Conservation (phyloP, 2,888 invertebrate genomes). For the Drosophila lacicola region DNA sequence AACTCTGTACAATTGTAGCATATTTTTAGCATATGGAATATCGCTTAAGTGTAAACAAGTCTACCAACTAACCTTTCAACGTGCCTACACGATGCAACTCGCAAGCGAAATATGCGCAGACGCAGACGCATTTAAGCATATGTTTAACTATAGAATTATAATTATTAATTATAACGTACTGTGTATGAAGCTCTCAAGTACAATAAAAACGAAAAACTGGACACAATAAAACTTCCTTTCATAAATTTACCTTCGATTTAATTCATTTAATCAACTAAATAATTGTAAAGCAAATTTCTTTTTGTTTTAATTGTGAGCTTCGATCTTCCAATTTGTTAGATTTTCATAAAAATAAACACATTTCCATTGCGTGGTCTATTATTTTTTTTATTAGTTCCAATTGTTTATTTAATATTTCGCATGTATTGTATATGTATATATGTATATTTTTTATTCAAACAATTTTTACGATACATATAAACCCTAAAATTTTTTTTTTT, state of each 20-base stretch:
- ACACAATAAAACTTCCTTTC: conserved; percentile 7
- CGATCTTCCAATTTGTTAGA: too few relatives aligned
- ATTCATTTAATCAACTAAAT: too few relatives aligned
- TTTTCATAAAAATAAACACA: conserved; percentile 8
- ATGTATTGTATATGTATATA: conserved; percentile 29
- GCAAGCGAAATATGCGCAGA: background rate
- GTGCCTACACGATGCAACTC: conserved; percentile 61
- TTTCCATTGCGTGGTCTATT: conserved; percentile 19
- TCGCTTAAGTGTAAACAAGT: conserved; percentile 57
- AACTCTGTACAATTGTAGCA: conserved; percentile 30
- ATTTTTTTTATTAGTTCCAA: conserved; percentile 41
- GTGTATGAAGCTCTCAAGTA: conserved; percentile 21
- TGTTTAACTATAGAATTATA: conserved; percentile 1
- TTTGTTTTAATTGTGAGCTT: too few relatives aligned
- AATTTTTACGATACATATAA: conserved; percentile 27
- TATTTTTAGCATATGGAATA: conserved; percentile 35
- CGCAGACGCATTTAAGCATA: conserved; percentile 4
- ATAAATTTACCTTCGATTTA: background rate
- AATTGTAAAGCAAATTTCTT: too few relatives aligned
- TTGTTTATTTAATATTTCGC: conserved; percentile 21
- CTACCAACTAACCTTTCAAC: conserved; percentile 63
- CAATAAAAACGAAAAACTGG: conserved; percentile 16
- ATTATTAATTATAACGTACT: background rate
- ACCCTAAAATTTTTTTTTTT: conserved; percentile 18
- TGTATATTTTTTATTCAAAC: conserved; percentile 21